Percentiles rank a stretch among this genome's conserved stretches.
These are phyloP conservation scores for Sphaerodactylus townsendi DNA, from an alignment of 2,113 vertebrate genomes.

Conservation along the genomic window DNA sequence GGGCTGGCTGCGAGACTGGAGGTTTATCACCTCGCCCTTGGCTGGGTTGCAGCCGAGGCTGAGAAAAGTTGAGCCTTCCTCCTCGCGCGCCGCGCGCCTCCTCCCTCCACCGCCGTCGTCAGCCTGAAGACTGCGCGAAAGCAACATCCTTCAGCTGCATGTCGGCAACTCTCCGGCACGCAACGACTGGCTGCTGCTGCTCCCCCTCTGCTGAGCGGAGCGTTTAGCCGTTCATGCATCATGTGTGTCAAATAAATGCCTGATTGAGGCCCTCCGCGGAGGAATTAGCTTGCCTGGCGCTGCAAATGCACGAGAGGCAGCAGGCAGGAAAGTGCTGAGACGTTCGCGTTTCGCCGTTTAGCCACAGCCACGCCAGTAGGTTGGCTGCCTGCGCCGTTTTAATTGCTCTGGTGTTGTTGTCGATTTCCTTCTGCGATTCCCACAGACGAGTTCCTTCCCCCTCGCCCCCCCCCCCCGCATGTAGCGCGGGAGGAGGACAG, in stretches of 20 bases:
- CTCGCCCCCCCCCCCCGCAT: neutral
- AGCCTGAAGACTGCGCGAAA: conserved; percentile 21
- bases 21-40: conserved; percentile 28
- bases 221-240: conserved; percentile 59
- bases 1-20: neutral
- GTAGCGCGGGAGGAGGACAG: neutral
- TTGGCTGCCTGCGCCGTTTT: neutral
- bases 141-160: conserved; percentile 44
- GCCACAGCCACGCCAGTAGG: neutral
- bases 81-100: neutral
- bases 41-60: neutral
- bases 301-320: conserved; percentile 33
- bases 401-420: conserved; percentile 20
- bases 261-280: conserved; percentile 60
- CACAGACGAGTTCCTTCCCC: neutral
- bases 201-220: conserved; percentile 50
- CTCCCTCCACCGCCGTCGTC: rapidly evolving
- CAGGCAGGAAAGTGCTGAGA: conserved; percentile 52
- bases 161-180: conserved; percentile 24
- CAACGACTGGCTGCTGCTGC: conserved; percentile 59
- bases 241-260: conserved; percentile 66
- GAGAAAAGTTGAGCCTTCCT: conserved; percentile 24
- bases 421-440: conserved; percentile 22
- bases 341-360: conserved; percentile 46
- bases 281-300: conserved; percentile 56